Conservation (phyloP, 2,797 vertebrate genomes). For the Cryptoprocta ferox region DNA sequence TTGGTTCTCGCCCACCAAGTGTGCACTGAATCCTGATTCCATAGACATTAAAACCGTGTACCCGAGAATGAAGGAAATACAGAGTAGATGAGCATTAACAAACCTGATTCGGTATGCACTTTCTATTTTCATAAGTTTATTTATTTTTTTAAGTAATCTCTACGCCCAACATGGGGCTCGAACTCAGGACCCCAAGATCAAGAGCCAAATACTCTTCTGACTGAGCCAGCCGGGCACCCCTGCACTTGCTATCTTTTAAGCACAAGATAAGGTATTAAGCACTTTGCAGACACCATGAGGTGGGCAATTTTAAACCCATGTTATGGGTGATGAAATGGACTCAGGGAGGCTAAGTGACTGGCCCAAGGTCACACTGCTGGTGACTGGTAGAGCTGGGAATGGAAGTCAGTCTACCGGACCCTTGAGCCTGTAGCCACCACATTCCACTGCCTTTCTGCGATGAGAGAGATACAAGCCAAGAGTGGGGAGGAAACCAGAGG, state of each 20-base stretch:
- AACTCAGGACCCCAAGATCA: neutral
- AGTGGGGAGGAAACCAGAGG: neutral
- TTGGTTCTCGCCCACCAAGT: neutral
- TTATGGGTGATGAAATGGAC: constrained; percentile 4
- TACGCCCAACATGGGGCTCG: neutral
- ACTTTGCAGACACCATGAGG: neutral
- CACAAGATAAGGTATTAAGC: neutral
- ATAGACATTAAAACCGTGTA: neutral
- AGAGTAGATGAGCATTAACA: neutral
- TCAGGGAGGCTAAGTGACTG: neutral
- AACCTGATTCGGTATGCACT: neutral
- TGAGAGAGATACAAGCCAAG: neutral
- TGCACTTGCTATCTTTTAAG: neutral
- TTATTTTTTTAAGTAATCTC: neutral
- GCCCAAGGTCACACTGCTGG: neutral
- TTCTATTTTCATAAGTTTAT: neutral
- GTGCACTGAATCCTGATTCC: neutral
- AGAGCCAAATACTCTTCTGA: neutral
- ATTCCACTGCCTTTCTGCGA: neutral
- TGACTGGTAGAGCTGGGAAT: neutral
- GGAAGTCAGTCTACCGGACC: neutral
- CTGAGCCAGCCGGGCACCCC: neutral
- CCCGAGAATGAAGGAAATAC: neutral
- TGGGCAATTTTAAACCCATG: neutral
- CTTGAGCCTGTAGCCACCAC: neutral